Conservation (phyloP, 2,888 invertebrate species). For the Liopterus haemorrhoidalis region DNA sequence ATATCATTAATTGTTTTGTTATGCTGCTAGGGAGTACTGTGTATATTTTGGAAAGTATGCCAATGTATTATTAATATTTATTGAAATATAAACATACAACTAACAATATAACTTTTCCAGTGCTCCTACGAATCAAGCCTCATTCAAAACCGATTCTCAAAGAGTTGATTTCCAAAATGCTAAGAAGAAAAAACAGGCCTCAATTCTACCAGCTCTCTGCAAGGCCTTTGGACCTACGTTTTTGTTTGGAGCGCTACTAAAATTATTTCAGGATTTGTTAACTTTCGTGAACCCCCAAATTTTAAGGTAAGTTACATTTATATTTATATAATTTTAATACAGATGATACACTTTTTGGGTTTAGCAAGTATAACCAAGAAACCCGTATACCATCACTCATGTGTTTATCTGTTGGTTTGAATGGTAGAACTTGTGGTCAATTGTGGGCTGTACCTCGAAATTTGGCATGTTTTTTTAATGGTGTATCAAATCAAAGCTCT, state of each 20-base stretch:
- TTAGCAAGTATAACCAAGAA: no score
- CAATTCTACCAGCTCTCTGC: slow-evolving; percentile 76
- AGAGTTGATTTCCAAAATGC: slow-evolving; percentile 68
- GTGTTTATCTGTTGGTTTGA: no score
- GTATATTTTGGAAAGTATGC: slow-evolving; percentile 32
- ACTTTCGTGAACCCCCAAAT: slow-evolving; percentile 88
- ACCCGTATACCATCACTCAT: no score
- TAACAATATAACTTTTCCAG: not conserved
- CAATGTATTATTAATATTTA: not conserved
- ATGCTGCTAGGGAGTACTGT: slow-evolving; percentile 32
- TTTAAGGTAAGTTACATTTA: slow-evolving; percentile 58
- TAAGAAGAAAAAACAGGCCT: slow-evolving; percentile 65
- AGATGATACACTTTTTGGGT: slow-evolving; percentile 9
- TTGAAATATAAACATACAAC: not conserved
- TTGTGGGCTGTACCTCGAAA: no score
- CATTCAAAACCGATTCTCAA: slow-evolving; percentile 63
- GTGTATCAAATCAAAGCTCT: no score
- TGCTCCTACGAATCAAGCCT: slow-evolving; percentile 47
- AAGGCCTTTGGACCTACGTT: slow-evolving; percentile 85
- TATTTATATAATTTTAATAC: slow-evolving; percentile 4
- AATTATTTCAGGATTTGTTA: slow-evolving; percentile 74
- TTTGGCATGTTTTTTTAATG: no score
- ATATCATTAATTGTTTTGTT: no score
- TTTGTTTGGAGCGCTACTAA: slow-evolving; percentile 76
- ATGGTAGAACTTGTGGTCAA: no score